phyloP scores from a whole-genome alignment of 2,888 invertebrate genomes.

The Trypoxylon attenuatum region DNA sequence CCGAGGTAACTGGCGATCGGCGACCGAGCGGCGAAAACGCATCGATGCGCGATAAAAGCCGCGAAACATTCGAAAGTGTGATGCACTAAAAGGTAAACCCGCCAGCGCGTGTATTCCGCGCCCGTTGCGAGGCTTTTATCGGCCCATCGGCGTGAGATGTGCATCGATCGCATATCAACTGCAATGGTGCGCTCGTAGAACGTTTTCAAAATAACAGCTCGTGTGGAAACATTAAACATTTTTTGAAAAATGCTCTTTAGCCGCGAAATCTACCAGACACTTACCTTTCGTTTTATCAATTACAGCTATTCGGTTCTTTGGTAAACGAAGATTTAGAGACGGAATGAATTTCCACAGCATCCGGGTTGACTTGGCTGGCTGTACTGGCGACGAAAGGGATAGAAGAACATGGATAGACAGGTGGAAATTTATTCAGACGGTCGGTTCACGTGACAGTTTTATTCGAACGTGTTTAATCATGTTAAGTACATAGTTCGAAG shows the following conservation, averaged over 20 bases:
- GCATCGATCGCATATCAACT: conserved; percentile 40
- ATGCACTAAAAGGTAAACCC: conserved; percentile 50
- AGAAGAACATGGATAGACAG: no score
- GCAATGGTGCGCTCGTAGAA: neutral
- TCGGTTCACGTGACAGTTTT: conserved; percentile 45
- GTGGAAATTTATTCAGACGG: no score
- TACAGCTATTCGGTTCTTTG: neutral
- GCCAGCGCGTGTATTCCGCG: conserved; percentile 27
- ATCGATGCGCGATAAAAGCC: conserved; percentile 51
- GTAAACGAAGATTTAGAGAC: no score
- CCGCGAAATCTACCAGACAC: conserved; percentile 5
- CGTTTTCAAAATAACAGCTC: conserved; percentile 8
- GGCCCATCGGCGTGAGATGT: conserved; percentile 13
- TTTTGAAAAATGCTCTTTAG: neutral
- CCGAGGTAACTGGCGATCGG: no score
- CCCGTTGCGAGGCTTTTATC: conserved; percentile 43
- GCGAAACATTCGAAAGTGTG: conserved; percentile 54
- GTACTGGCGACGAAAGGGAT: no score
- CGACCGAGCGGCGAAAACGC: conserved; percentile 54
- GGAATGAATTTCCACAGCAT: no score
- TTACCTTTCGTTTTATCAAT: conserved; percentile 20
- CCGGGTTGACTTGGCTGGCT: no score
- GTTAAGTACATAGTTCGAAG: conserved; percentile 56
- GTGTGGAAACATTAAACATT: neutral
- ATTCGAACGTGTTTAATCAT: conserved; percentile 48